A percentile compares a stretch with the other conserved stretches of the same genome.
phyloP scores from a whole-genome alignment of 1,140 invertebrate species.

The Neodiprion virginianus region DNA sequence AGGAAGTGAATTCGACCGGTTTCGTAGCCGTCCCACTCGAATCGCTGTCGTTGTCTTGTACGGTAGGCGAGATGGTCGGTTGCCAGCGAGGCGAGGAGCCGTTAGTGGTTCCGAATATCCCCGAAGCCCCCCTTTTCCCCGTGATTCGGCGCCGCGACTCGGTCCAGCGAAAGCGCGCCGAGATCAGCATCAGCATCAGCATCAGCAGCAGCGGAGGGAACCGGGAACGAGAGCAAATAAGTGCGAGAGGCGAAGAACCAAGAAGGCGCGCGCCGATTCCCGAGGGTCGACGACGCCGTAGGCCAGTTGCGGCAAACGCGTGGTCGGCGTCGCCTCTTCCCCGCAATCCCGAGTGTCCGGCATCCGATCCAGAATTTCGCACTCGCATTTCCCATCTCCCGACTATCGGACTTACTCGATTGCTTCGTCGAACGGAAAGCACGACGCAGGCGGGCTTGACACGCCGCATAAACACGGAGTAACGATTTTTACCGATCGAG shows the following conservation, averaged over 20 bases:
- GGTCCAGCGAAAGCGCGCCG: not conserved
- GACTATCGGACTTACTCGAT: too few species aligned
- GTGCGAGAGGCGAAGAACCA: not conserved
- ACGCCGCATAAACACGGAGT: too few species aligned
- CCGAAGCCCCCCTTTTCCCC: not conserved
- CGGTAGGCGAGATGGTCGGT: not conserved
- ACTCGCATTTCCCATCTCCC: too few species aligned
- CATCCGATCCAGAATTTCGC: too few species aligned
- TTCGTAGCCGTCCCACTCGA: not conserved
- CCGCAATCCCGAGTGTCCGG: too few species aligned
- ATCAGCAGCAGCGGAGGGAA: too few species aligned
- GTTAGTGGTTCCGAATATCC: not conserved
- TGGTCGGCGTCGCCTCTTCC: not conserved
- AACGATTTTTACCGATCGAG: too few species aligned
- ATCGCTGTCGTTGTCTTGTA: not conserved
- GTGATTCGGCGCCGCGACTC: not conserved
- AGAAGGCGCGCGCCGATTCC: not conserved
- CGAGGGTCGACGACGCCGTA: not conserved
- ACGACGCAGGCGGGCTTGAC: too few species aligned
- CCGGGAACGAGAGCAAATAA: constrained; percentile 1
- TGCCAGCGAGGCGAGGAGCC: not conserved
- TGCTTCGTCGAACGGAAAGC: too few species aligned
- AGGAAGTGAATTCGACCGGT: not conserved
- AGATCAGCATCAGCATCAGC: too few species aligned
- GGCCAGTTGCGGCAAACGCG: constrained; percentile 6